These are phyloP conservation scores for Lagodon rhomboides DNA, from an alignment of 2,797 vertebrate genomes.

Conservation along the genomic window DNA sequence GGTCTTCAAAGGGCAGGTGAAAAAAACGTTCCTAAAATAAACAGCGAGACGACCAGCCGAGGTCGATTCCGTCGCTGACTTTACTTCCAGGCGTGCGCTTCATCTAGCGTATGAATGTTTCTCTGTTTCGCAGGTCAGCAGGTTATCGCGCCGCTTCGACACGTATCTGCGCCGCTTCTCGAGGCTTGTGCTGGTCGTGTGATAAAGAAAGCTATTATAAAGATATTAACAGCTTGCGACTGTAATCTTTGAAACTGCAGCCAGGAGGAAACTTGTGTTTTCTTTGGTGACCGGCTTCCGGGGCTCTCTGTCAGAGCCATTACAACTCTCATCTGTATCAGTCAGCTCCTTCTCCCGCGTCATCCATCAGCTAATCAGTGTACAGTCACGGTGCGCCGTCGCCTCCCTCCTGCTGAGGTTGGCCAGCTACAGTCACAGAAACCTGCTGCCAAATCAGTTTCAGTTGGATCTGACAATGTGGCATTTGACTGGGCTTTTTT, in stretches of 20 bases:
- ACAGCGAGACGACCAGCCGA: background rate
- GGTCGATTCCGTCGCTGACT: background rate
- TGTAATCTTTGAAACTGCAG: slow-evolving; percentile 13
- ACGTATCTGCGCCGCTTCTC: background rate
- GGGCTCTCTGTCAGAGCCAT: slow-evolving; percentile 58
- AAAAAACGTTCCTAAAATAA: background rate
- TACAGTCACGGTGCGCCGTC: slow-evolving; percentile 11
- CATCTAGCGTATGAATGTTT: background rate
- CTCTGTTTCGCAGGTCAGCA: slow-evolving; percentile 23
- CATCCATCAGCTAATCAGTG: slow-evolving; percentile 71
- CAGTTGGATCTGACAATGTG: background rate
- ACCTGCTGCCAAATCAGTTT: slow-evolving; percentile 22
- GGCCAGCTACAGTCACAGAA: slow-evolving; percentile 13
- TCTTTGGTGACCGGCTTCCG: slow-evolving; percentile 21
- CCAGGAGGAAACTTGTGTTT: slow-evolving; percentile 8
- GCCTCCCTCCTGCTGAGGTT: slow-evolving; percentile 25
- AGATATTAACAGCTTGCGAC: background rate
- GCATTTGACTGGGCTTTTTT: background rate
- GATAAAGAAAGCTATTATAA: background rate
- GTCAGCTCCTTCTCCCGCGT: slow-evolving; percentile 62
- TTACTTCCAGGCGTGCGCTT: background rate
- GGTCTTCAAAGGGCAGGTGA: background rate
- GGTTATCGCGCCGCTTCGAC: background rate
- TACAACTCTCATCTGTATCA: slow-evolving; percentile 72
- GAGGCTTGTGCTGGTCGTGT: background rate